A percentile compares a stretch with the other conserved stretches of the same genome.
These are phyloP conservation scores for Drosophila imparisetae DNA, from an alignment of 2,888 invertebrate species.

Conservation along the genomic window DNA sequence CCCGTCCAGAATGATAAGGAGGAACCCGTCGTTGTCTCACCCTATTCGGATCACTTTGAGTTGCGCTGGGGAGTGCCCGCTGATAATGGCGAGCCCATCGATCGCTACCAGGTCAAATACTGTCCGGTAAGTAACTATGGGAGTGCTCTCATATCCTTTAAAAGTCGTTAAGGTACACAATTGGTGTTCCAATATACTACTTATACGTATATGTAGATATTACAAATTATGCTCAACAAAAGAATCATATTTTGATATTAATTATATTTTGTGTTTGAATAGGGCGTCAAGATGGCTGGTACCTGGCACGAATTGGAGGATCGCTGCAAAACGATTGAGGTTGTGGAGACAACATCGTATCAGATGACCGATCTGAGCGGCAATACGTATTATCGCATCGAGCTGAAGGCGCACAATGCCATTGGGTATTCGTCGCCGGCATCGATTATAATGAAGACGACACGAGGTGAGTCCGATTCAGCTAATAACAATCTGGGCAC, in stretches of 20 bases:
- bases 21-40: conserved; percentile 86
- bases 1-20: conserved; percentile 84
- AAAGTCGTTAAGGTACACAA: not conserved
- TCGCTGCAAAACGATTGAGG: conserved; percentile 87
- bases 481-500: conserved; percentile 85
- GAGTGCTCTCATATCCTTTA: not conserved
- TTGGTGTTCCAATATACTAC: not conserved
- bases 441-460: conserved; percentile 92
- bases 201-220: not conserved
- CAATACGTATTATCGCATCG: conserved; percentile 93
- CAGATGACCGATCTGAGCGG: conserved; percentile 90
- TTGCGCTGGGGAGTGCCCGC: conserved; percentile 93
- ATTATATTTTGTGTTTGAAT: not conserved
- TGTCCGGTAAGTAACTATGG: conserved; percentile 88
- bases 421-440: conserved; percentile 93
- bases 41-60: conserved; percentile 92
- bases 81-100: conserved; percentile 95
- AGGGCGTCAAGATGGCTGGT: conserved; percentile 89
- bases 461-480: conserved; percentile 91
- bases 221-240: not conserved
- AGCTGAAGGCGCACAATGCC: conserved; percentile 93
- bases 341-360: conserved; percentile 88
- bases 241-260: not conserved
- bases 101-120: conserved; percentile 91
- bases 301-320: conserved; percentile 87